Evolutionary conservation across 1,140 invertebrate genomes (phyloP).

Genomic region (Papilio xuthus): DNA sequence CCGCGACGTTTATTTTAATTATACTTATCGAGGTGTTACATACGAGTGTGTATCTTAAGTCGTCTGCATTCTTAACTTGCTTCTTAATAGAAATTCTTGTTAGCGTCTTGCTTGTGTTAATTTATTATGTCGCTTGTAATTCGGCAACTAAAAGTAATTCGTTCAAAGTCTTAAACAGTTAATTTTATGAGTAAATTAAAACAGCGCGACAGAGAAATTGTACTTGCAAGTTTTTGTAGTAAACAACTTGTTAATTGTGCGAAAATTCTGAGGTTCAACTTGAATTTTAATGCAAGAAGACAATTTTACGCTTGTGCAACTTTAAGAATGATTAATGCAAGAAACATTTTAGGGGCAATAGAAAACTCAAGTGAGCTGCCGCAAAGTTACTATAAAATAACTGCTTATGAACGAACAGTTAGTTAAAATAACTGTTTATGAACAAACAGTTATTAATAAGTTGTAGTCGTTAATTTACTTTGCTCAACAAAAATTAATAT

Average conservation of each 20-base stretch:
- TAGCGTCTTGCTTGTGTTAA: slow-evolving; percentile 29
- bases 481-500: neutral
- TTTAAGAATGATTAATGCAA: slow-evolving; percentile 64
- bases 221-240: slow-evolving; percentile 27
- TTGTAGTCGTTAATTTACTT: neutral
- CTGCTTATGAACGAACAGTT: neutral
- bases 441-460: neutral
- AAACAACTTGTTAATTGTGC: slow-evolving; percentile 29
- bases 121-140: slow-evolving; percentile 23
- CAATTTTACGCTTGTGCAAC: slow-evolving; percentile 29
- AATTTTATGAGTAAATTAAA: slow-evolving; percentile 29
- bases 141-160: slow-evolving; percentile 21
- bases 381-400: neutral
- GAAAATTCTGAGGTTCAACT: slow-evolving; percentile 34
- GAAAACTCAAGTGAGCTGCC: slow-evolving; percentile 48
- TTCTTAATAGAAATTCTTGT: slow-evolving; percentile 50
- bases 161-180: slow-evolving; percentile 24
- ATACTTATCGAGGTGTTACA: slow-evolving; percentile 60
- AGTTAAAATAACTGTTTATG: neutral
- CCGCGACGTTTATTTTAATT: slow-evolving; percentile 64
- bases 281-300: slow-evolving; percentile 27
- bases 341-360: slow-evolving; percentile 63
- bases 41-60: slow-evolving; percentile 47
- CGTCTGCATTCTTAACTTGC: slow-evolving; percentile 44
- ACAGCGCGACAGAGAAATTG: slow-evolving; percentile 21